Conservation (phyloP, 2,113 vertebrate genomes). For the Prinia subflava region DNA sequence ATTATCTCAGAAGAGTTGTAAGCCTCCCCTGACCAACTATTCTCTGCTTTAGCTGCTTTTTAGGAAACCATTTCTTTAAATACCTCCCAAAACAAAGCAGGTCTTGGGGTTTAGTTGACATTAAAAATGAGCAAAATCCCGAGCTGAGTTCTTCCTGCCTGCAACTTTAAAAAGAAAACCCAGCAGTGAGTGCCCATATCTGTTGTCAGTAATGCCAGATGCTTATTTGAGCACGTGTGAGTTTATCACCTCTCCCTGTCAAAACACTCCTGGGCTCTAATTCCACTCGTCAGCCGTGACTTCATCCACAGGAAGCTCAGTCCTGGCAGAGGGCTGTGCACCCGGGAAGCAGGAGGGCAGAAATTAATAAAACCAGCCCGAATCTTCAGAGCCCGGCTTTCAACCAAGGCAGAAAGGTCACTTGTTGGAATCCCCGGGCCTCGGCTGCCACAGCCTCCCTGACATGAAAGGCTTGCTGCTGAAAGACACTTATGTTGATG, state of each 20-base stretch:
- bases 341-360: slow-evolving; percentile 33
- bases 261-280: not conserved
- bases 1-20: fast-evolving
- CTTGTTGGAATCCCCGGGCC: slow-evolving; percentile 47
- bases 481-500: slow-evolving; percentile 59
- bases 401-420: slow-evolving; percentile 53
- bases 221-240: not conserved
- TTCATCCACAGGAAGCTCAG: not conserved
- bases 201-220: not conserved
- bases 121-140: not conserved
- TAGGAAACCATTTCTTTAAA: not conserved
- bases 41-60: not conserved
- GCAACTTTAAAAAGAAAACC: not conserved
- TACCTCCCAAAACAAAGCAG: too few relatives aligned
- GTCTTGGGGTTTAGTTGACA: not conserved
- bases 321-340: not conserved
- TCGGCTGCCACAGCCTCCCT: slow-evolving; percentile 25
- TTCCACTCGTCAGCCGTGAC: not conserved
- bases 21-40: not conserved
- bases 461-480: slow-evolving; percentile 64
- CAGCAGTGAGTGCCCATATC: not conserved
- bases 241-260: not conserved
- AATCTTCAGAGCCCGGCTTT: slow-evolving; percentile 55
- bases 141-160: not conserved
- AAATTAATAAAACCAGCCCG: slow-evolving; percentile 62